A percentile compares a stretch with the other conserved stretches of the same genome.
Conservation (phyloP, 2,113 vertebrate species). For the Sigmodon hispidus region DNA sequence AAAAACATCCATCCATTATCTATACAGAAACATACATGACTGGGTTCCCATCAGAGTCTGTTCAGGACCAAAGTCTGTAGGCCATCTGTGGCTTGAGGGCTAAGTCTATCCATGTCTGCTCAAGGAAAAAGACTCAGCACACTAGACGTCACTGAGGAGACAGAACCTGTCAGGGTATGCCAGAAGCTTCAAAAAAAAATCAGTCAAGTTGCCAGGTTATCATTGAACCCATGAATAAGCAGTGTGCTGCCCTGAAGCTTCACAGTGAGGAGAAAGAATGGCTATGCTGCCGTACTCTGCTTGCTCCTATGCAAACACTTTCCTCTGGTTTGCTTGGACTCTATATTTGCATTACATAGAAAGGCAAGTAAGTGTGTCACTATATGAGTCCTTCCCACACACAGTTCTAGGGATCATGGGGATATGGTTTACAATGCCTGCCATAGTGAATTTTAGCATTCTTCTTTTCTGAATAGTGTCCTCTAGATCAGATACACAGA, state of each 20-base stretch:
- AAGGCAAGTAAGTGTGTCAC: not conserved
- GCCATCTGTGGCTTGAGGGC: not conserved
- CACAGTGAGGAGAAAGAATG: not conserved
- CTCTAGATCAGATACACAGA: not conserved
- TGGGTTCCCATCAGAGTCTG: not conserved
- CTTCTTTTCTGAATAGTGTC: not conserved
- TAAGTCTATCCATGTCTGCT: not conserved
- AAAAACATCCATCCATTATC: not conserved
- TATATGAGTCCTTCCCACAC: not conserved
- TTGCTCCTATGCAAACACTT: not conserved
- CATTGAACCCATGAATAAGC: fast-evolving
- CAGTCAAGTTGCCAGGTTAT: not conserved
- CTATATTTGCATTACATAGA: not conserved
- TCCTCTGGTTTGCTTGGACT: not conserved
- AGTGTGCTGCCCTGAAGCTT: not conserved
- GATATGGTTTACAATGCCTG: not conserved
- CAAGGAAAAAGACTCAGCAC: not conserved
- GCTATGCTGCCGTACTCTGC: not conserved
- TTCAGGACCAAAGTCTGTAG: not conserved
- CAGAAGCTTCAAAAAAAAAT: not conserved
- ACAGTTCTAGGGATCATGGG: not conserved
- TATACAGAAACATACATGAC: not conserved
- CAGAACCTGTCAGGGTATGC: not conserved
- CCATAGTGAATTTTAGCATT: not conserved
- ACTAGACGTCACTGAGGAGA: not conserved